Evolutionary conservation across 2,797 vertebrate genomes (phyloP), one percentile per base, ranked within the genome.

Genomic region (Callimico goeldii): DNA sequence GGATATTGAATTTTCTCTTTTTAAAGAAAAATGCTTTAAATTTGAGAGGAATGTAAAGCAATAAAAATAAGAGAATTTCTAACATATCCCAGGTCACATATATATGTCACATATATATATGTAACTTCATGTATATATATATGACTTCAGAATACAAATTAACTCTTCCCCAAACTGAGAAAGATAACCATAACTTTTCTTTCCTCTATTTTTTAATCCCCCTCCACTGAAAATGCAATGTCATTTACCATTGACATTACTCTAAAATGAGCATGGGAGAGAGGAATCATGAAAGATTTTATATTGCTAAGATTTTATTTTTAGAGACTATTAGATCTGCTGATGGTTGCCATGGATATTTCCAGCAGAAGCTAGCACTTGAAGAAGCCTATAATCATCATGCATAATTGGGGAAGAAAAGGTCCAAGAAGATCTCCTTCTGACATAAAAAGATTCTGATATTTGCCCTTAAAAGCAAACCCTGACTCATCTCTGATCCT

Each of bases 301-400:
- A 96, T 98, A 83, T 94, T 97, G 52, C 95, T 98, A 93, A 52
- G 90, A 96, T 96, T 94, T 97, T 98, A 92, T 97, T 98, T 98
- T 96, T 96, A 80, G 97, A 97, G 94, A 93, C 95, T 92, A 93
- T 75, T 96, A 97, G 93, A 97, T 61, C 6, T 89, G 22, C 89
- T 94, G 92, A 95, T 95, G 96, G 98, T 99, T 99, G 98, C 97
- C 98, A 98, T 99, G 98, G 98, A 98, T 97, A 99, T 98, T 98
- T 98, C 96, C 97, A 97, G 91, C 89, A 96, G 96, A 96, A 95
- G 48, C 0, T 13, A 97, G 95, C 95, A 73, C 97, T 96, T 95
- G 89, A 95, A 96, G 95, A 97, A 98, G 93, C 91, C 91, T 98
- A 67, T 79, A 97, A 97, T 96, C 96, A 94, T 97, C 92, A 89